Conservation (phyloP, 1,140 invertebrate genomes). For the Lepidotrigona ventralis region DNA sequence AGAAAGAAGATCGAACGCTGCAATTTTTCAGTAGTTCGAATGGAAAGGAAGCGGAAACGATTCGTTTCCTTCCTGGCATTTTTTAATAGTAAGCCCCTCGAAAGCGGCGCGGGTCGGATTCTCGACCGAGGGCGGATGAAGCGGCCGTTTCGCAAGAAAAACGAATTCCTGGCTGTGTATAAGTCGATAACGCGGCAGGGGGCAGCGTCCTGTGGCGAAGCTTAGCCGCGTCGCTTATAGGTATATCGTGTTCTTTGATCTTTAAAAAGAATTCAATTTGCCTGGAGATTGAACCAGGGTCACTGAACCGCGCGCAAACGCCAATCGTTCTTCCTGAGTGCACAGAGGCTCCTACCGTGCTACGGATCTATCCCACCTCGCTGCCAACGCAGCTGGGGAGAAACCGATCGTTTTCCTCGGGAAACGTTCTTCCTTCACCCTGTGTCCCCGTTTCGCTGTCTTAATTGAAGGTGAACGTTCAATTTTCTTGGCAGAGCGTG, state of each 20-base stretch:
- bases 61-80: neutral
- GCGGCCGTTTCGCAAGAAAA: slow-evolving; percentile 37
- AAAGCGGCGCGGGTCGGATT: neutral
- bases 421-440: slow-evolving; percentile 30
- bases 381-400: neutral
- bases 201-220: slow-evolving; percentile 19
- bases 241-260: slow-evolving; percentile 76
- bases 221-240: slow-evolving; percentile 42
- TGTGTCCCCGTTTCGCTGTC: slow-evolving; percentile 24
- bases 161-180: slow-evolving; percentile 45
- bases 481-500: slow-evolving; percentile 61
- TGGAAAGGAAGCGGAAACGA: neutral
- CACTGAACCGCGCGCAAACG: slow-evolving; percentile 67
- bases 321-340: slow-evolving; percentile 37
- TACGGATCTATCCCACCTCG: slow-evolving; percentile 19
- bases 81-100: slow-evolving; percentile 3
- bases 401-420: slow-evolving; percentile 52
- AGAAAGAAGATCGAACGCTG: neutral
- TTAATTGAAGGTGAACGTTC: slow-evolving; percentile 71
- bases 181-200: slow-evolving; percentile 41
- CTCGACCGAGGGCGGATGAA: neutral
- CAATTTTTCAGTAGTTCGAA: neutral
- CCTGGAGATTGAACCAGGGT: slow-evolving; percentile 74
- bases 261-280: slow-evolving; percentile 79
- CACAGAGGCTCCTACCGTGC: slow-evolving; percentile 18